Evolutionary conservation across 1,140 invertebrate genomes (phyloP).

Genomic region (Atta cephalotes): DNA sequence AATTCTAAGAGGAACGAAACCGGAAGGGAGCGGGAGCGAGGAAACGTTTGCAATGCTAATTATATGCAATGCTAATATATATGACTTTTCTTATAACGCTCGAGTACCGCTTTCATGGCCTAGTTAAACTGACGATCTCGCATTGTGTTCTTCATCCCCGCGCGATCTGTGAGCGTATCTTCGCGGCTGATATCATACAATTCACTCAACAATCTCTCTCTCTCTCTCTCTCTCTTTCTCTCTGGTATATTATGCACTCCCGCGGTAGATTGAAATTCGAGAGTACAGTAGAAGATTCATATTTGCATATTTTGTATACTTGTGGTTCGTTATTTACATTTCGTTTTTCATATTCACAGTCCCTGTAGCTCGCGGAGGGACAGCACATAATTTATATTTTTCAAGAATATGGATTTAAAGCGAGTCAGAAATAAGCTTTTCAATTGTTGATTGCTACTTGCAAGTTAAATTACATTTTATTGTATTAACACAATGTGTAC

Average conservation of each 20-base stretch:
- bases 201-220: neutral
- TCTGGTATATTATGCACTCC: constrained; percentile 26
- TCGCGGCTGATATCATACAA: constrained; percentile 38
- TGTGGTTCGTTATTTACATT: constrained; percentile 21
- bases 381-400: neutral
- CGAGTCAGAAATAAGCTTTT: neutral
- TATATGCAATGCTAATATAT: no score
- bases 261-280: constrained; percentile 27
- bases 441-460: neutral
- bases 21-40: constrained; percentile 1
- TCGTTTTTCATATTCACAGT: neutral
- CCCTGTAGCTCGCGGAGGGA: neutral
- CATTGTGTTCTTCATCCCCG: constrained; percentile 58
- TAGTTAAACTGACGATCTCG: constrained; percentile 55
- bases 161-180: constrained; percentile 45
- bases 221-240: neutral
- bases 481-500: neutral
- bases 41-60: constrained; percentile 64
- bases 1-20: constrained; percentile 35
- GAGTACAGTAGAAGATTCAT: constrained; percentile 18
- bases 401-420: neutral
- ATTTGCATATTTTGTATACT: constrained; percentile 33
- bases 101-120: constrained; percentile 56
- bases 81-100: constrained; percentile 60
- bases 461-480: neutral